A percentile compares a stretch with the other conserved stretches of the same genome.
Evolutionary conservation across 2,113 vertebrate genomes (phyloP).

Genomic region (Grammomys dolichurus): DNA sequence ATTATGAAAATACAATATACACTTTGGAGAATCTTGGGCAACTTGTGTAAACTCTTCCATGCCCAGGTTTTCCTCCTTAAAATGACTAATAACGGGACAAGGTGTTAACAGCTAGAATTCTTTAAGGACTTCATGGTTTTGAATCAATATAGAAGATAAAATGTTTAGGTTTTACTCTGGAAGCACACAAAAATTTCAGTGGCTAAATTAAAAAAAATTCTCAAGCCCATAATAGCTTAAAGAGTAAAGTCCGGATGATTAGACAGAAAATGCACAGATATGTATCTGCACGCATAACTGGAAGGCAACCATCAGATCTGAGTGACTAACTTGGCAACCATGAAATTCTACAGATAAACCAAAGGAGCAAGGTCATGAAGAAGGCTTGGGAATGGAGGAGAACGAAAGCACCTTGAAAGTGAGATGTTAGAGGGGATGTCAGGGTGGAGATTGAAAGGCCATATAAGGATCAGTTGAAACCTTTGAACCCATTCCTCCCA

Average conservation of each 20-base stretch:
- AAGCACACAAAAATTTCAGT: neutral
- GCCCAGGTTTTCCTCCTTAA: neutral
- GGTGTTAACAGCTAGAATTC: neutral
- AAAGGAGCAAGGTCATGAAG: neutral
- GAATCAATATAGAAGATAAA: neutral
- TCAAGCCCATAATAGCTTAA: neutral
- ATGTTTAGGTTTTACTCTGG: neutral
- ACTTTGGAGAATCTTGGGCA: slow-evolving; percentile 20
- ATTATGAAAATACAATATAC: neutral
- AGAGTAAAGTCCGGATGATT: neutral
- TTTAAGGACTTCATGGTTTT: neutral
- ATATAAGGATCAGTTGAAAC: neutral
- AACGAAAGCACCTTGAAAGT: neutral
- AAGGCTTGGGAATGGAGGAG: neutral
- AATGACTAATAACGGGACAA: neutral
- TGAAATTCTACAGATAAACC: neutral
- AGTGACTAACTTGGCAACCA: neutral
- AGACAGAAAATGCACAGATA: neutral
- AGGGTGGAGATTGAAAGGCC: neutral
- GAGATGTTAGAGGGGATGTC: no score
- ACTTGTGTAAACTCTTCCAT: neutral
- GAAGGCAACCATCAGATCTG: neutral
- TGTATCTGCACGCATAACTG: neutral
- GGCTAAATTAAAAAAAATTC: neutral
- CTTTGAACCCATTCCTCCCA: neutral